Evolutionary conservation across 2,888 invertebrate species (phyloP), one percentile per base, ranked within the genome.

Genomic region (Tenodera sinensis): DNA sequence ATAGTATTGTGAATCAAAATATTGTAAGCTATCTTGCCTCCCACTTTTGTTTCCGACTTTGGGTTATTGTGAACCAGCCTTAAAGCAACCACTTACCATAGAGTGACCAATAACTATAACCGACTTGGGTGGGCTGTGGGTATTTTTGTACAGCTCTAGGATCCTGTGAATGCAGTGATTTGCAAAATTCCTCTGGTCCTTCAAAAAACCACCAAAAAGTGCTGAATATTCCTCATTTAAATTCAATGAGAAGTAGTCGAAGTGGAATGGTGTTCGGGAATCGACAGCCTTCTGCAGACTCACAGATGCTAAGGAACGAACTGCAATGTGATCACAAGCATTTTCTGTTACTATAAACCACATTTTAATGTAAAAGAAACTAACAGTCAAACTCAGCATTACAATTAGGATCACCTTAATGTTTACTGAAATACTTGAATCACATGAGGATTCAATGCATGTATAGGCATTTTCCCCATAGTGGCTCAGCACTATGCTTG

Each of bases 101-200:
- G 99, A 99, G 94, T 99, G 99, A 9, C 98, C 99, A 92, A 99
- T 96, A 1, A 99, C 93, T 85, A 98, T 95, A 27, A 99, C 95
- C 85, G 95, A 94, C 47, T 93, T 93, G 1, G 95, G 96, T 91
- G 91, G 91, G 89, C 93, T 93, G 20, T 94, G 93, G 90, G 94
- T 91, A 91, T 93, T 91, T 92, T 94, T 93, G 93, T 99, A 99
- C 84, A 99, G 93, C 88, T 95, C 94, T 89, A 98, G 93, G 92
- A 99, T 96, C 91, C 95, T 95, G 88, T 95, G 93, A 89, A 99
- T 95, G 90, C 96, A 96, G 85, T 94, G 93, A 85, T 96, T 95
- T 54, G 96, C 95, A 94, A 96, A 98, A 42, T 95, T 93, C 85
- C 97, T 96, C 94, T 99, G 98, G 87, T 96, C 95, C 91, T 95